These are phyloP conservation scores for Dioctria rufipes DNA, from an alignment of 2,888 invertebrate genomes.

Conservation along the genomic window DNA sequence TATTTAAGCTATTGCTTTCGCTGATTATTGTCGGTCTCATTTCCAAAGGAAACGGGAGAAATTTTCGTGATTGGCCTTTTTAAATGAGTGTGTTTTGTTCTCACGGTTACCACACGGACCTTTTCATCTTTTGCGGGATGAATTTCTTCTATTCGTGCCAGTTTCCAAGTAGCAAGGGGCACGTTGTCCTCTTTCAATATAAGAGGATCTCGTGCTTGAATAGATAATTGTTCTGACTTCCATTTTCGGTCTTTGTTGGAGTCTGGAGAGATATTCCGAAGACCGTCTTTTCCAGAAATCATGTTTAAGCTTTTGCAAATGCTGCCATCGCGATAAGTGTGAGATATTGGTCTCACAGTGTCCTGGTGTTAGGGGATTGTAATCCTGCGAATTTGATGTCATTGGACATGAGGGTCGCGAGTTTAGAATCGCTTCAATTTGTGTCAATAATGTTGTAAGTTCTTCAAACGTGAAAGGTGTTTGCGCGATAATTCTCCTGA, in stretches of 20 bases:
- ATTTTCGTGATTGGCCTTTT: conserved; percentile 24
- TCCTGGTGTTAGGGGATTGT: conserved; percentile 12
- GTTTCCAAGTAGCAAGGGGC: conserved; percentile 57
- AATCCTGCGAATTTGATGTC: conserved; percentile 9
- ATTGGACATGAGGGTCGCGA: conserved; percentile 22
- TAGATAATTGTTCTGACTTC: conserved; percentile 42
- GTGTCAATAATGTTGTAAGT: conserved; percentile 19
- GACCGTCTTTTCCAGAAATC: conserved; percentile 60
- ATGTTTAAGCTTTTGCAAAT: conserved; percentile 56
- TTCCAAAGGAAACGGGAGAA: background rate
- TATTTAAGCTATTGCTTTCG: too few species aligned
- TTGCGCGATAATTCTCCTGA: background rate
- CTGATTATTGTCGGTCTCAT: background rate
- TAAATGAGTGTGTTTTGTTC: conserved; percentile 39
- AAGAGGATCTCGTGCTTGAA: conserved; percentile 58
- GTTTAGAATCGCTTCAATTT: conserved; percentile 34
- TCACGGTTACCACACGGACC: conserved; percentile 60
- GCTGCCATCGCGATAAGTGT: background rate
- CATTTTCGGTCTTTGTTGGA: conserved; percentile 61
- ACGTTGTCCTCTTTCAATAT: conserved; percentile 56
- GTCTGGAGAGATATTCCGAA: conserved; percentile 59
- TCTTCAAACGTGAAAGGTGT: conserved; percentile 31
- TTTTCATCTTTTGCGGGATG: conserved; percentile 60
- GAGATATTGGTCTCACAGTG: background rate
- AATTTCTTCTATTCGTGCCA: conserved; percentile 58